These are phyloP conservation scores for Panonychus citri DNA, from an alignment of 1,140 invertebrate genomes.

Conservation along the genomic window DNA sequence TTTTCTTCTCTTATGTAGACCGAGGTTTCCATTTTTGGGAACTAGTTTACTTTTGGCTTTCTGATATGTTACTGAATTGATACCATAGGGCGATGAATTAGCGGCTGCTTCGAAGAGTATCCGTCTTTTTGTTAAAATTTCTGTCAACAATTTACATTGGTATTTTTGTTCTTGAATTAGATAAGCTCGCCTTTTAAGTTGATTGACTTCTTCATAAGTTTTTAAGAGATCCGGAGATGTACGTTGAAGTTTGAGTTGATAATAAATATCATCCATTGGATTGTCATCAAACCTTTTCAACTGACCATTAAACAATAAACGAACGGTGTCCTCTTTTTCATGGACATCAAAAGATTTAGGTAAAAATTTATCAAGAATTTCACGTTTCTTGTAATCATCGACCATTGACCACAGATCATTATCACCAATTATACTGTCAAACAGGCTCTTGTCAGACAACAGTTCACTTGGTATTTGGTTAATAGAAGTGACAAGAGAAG, in stretches of 20 bases:
- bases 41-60: background rate
- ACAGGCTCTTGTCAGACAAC: background rate
- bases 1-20: background rate
- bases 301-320: background rate
- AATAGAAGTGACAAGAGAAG: background rate
- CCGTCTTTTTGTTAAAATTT: background rate
- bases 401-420: background rate
- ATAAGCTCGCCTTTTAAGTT: background rate
- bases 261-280: background rate
- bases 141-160: constrained; percentile 1
- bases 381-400: background rate
- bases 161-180: constrained; percentile 1
- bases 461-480: background rate
- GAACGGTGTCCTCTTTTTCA: constrained; percentile 1
- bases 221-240: constrained; percentile 2
- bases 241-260: background rate
- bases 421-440: background rate
- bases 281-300: constrained; percentile 3
- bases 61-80: background rate
- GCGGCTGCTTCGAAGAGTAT: background rate
- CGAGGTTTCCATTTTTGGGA: background rate
- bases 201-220: background rate
- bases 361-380: constrained; percentile 3
- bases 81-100: background rate
- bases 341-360: background rate